A percentile compares a stretch with the other conserved stretches of the same genome.
Evolutionary conservation across 2,888 invertebrate species (phyloP).

Genomic region (Oscheius sp.): DNA sequence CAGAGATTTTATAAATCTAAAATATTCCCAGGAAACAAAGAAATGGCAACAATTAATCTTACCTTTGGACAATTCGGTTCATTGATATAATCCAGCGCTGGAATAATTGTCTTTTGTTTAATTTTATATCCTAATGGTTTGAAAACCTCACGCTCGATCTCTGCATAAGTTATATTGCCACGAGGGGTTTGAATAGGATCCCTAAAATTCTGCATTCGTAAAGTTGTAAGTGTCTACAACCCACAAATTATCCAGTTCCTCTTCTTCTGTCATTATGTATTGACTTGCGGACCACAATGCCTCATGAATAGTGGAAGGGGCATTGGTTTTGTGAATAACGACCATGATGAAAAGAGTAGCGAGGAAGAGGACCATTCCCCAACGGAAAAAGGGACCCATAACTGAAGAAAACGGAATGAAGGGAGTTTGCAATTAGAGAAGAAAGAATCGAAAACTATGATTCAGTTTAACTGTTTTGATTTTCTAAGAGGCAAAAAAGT

Average conservation of each 20-base stretch:
- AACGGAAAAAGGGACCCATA: not conserved
- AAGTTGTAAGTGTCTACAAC: not conserved
- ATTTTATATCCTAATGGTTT: slow-evolving; percentile 9
- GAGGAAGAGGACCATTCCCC: not conserved
- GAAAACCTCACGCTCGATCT: slow-evolving; percentile 4
- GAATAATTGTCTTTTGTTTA: not conserved
- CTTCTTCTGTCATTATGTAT: not conserved
- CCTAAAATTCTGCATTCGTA: not conserved
- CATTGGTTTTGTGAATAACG: not conserved
- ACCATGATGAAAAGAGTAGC: not conserved
- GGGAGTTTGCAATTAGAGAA: no score
- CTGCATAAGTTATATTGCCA: slow-evolving; percentile 1
- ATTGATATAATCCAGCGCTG: slow-evolving; percentile 2
- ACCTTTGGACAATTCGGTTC: slow-evolving; percentile 17
- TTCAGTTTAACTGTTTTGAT: no score
- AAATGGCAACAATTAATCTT: not conserved
- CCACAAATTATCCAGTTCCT: not conserved
- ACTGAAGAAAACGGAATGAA: no score
- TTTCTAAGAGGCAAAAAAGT: no score
- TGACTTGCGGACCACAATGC: no score
- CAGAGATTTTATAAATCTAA: no score
- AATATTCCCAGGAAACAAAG: no score
- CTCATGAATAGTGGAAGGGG: no score
- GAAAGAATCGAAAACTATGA: no score
- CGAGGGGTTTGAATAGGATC: not conserved